These are phyloP conservation scores for Pseudomyrmex flavicornis DNA, from an alignment of 1,140 invertebrate genomes.

Conservation along the genomic window DNA sequence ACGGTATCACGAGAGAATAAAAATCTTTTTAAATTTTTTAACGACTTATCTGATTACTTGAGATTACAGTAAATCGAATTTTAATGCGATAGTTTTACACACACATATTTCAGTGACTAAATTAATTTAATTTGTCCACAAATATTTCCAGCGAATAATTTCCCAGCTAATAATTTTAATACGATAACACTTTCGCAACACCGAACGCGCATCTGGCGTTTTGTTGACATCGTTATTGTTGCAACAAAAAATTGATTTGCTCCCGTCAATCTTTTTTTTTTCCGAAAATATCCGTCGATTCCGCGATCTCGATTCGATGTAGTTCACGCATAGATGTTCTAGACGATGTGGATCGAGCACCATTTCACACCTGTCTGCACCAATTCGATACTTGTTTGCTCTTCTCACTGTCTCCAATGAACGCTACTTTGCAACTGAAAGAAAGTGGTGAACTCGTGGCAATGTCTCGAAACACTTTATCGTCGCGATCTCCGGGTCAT, in stretches of 20 bases:
- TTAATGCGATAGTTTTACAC: too few species aligned
- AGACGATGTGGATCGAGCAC: slow-evolving; percentile 83
- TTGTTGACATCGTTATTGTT: not conserved
- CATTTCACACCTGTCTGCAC: slow-evolving; percentile 84
- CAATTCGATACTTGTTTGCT: slow-evolving; percentile 83
- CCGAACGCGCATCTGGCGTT: not conserved
- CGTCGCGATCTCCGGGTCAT: slow-evolving; percentile 54
- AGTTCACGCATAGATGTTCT: slow-evolving; percentile 81
- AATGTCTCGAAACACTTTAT: slow-evolving; percentile 71
- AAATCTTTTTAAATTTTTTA: too few species aligned
- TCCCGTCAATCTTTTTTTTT: not conserved
- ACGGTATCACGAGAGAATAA: too few species aligned
- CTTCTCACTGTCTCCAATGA: slow-evolving; percentile 76
- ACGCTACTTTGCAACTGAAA: slow-evolving; percentile 68
- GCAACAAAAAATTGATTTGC: too few species aligned
- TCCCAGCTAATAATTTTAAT: too few species aligned
- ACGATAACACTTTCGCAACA: too few species aligned
- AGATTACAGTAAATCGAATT: too few species aligned
- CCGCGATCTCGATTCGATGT: slow-evolving; percentile 69
- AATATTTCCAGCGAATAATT: too few species aligned
- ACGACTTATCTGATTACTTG: too few species aligned
- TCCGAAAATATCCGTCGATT: not conserved
- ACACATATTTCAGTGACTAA: too few species aligned
- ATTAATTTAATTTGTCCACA: too few species aligned
- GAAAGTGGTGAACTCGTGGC: slow-evolving; percentile 73